phyloP scores from a whole-genome alignment of 1,140 invertebrate species.

The Mylabris phalerata region DNA sequence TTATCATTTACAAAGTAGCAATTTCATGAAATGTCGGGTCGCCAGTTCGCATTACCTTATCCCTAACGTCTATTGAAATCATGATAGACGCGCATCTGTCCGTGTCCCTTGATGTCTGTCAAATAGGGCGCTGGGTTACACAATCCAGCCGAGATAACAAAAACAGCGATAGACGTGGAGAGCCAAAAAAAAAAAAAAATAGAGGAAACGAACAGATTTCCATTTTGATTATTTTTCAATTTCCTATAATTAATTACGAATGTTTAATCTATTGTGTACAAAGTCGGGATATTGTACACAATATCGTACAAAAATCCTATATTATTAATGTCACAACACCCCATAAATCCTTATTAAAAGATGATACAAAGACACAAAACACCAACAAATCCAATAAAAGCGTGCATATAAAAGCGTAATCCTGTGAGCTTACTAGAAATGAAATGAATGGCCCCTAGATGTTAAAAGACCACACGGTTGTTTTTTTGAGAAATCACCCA shows the following conservation, averaged over 20 bases:
- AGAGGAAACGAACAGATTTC: background rate
- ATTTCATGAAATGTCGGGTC: constrained; percentile 24
- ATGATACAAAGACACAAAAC: constrained; percentile 28
- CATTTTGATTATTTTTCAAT: background rate
- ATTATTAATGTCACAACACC: constrained; percentile 32
- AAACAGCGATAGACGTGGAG: no score
- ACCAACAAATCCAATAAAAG: constrained; percentile 34
- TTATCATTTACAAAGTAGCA: constrained; percentile 31
- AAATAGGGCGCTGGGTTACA: no score
- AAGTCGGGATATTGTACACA: background rate
- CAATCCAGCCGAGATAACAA: no score
- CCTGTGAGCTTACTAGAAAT: constrained; percentile 15
- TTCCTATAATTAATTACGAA: background rate
- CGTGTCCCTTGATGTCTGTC: background rate
- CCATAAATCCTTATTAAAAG: constrained; percentile 34
- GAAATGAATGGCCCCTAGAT: constrained; percentile 7
- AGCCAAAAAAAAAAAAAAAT: background rate
- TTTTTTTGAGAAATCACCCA: no score
- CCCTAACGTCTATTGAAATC: constrained; percentile 8
- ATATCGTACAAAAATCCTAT: constrained; percentile 18
- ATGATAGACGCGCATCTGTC: constrained; percentile 11
- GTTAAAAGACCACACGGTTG: no score
- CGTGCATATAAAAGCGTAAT: constrained; percentile 28
- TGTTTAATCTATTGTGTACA: background rate
- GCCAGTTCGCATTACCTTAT: constrained; percentile 11